Base-by-base conservation (phyloP, 2,888 invertebrate species). In the Choristoneura rosaceana region DNA sequence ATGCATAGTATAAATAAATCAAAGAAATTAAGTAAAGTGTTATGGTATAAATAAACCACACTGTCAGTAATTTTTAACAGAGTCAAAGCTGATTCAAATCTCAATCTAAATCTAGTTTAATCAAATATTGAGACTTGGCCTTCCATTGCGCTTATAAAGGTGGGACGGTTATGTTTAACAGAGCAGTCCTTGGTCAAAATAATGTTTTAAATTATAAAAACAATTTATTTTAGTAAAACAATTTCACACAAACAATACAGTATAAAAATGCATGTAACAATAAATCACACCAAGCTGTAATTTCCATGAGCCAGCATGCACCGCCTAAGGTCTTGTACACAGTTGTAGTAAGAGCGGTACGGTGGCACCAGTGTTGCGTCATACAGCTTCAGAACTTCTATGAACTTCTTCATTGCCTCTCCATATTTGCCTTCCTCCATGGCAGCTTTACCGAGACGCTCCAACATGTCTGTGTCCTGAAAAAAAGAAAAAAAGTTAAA, bases 281-380 rank as follows among this genome's bases (percentile, higher is more conserved):
- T 4, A 17, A 63, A 25, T 81, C 79, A 87, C 59, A 82, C 80
- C 84, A 93, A 89, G 73, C 89, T 93, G 73, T 94, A 91, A 78
- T 96, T 96, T 63, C 97, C 97, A 76, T 95, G 89, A 70, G 96
- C 93, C 4, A 97, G 90, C 89, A 96, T 95, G 78, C 96, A 96
- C 65, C 96, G 94, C 77, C 96, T 95, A 14, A 96, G 90, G 66
- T 96, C 95, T 85, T 97, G 96, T 74, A 97, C 96, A 82, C 96
- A 97, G 64, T 97, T 92, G 80, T 97, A 96, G 85, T 96, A 97
- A 77, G 97, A 97, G 74, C 94, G 95, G 79, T 97, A 97, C 0
- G 97, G 97, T 8, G 97, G 96, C 2, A 95, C 95, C 59, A 97
- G 87, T 3, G 95, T 96, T 59, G 95, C 94, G 74, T 96, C 96